Conservation (phyloP, 2,888 invertebrate species). For the Catonia carolina region DNA sequence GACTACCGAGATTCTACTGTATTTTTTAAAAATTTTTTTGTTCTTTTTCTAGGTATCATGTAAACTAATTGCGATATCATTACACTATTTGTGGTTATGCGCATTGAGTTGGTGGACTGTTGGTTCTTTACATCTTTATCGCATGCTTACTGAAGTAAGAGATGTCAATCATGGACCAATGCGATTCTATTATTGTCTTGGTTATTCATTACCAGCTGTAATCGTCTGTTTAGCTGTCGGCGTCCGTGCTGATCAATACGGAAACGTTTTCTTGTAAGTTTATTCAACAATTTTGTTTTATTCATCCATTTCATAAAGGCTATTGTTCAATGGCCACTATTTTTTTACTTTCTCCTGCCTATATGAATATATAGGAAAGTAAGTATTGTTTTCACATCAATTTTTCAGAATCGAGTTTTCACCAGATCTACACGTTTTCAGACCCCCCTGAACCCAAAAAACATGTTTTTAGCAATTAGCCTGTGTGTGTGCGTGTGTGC, state of each 20-base stretch:
- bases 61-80: constrained; percentile 79
- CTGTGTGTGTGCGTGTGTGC: no score
- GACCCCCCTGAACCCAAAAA: no score
- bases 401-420: no score
- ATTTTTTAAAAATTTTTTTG: background rate
- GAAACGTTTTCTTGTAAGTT: constrained; percentile 87
- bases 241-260: constrained; percentile 90
- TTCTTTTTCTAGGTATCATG: constrained; percentile 57
- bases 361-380: no score
- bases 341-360: no score
- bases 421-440: no score
- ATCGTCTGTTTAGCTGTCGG: constrained; percentile 86
- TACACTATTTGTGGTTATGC: constrained; percentile 90
- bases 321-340: no score
- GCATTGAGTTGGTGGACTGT: constrained; percentile 89
- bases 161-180: constrained; percentile 95
- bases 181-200: constrained; percentile 84
- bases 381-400: no score
- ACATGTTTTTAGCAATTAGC: no score
- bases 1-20: no score
- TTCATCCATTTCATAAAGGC: no score
- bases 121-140: constrained; percentile 85
- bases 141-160: constrained; percentile 90
- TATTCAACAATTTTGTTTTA: constrained; percentile 25
- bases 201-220: constrained; percentile 88